Percentiles rank a stretch among this genome's conserved stretches.
phyloP scores from a whole-genome alignment of 2,797 vertebrate species.

The Pangasius krempfi region DNA sequence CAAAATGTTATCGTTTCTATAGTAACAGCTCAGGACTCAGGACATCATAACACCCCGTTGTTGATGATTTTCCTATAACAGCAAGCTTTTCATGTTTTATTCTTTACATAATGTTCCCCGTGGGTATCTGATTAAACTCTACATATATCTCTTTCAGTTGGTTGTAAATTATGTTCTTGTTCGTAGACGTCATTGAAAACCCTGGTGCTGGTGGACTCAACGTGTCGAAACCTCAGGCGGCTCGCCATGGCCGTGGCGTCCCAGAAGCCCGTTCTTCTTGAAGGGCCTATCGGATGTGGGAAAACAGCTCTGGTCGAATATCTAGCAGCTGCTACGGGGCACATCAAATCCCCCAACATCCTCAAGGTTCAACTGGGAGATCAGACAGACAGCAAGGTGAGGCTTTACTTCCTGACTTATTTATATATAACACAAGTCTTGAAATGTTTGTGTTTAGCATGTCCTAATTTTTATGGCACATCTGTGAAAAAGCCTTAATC shows the following conservation, averaged over 20 bases:
- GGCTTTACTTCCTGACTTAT: neutral
- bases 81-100: neutral
- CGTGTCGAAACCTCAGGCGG: conserved; percentile 86
- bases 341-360: conserved; percentile 83
- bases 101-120: neutral
- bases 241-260: conserved; percentile 89
- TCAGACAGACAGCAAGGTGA: conserved; percentile 98
- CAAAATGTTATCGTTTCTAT: neutral
- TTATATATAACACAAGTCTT: neutral
- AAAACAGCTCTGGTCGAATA: conserved; percentile 93
- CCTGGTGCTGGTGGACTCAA: conserved; percentile 88
- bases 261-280: conserved; percentile 88
- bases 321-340: conserved; percentile 87
- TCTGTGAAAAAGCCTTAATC: neutral
- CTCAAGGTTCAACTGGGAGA: conserved; percentile 97
- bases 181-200: conserved; percentile 56
- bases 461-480: too few species aligned
- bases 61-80: neutral
- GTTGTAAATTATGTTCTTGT: neutral
- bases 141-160: neutral
- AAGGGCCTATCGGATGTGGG: conserved; percentile 94
- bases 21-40: neutral
- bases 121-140: neutral
- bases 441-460: neutral
- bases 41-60: neutral